Conservation (phyloP, 2,888 invertebrate species). For the Colletes collaris region DNA sequence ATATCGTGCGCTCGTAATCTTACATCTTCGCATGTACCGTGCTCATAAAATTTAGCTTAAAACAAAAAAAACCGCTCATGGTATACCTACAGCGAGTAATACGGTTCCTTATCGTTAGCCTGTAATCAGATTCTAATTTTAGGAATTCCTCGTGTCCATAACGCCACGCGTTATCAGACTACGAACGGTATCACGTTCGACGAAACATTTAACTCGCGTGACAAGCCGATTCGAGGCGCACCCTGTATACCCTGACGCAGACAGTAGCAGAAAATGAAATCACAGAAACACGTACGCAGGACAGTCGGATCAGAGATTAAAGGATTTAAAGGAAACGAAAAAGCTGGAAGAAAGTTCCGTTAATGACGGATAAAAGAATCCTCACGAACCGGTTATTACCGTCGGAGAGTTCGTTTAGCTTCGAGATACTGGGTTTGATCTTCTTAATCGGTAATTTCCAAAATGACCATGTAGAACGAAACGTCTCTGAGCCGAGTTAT, state of each 20-base stretch:
- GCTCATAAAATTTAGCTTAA: background rate
- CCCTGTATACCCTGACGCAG: slow-evolving; percentile 4
- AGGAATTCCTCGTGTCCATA: background rate
- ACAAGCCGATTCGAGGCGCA: slow-evolving; percentile 15
- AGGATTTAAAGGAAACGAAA: slow-evolving; percentile 57
- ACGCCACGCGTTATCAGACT: background rate
- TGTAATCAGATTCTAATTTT: slow-evolving; percentile 19
- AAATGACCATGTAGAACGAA: slow-evolving; percentile 1
- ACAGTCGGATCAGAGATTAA: slow-evolving; percentile 69
- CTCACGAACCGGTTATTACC: slow-evolving; percentile 42
- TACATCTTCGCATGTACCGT: background rate
- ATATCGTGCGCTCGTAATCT: background rate
- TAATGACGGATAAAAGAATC: slow-evolving; percentile 49
- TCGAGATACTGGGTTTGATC: slow-evolving; percentile 13
- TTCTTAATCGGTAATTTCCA: slow-evolving; percentile 10
- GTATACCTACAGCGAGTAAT: background rate
- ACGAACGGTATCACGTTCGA: slow-evolving; percentile 14
- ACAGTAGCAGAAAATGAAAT: slow-evolving; percentile 52
- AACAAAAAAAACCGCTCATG: background rate
- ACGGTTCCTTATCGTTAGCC: slow-evolving; percentile 9
- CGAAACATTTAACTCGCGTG: slow-evolving; percentile 32
- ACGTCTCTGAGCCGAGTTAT: background rate
- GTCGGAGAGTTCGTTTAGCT: slow-evolving; percentile 33
- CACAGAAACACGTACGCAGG: slow-evolving; percentile 46
- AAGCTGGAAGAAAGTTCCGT: slow-evolving; percentile 38